A percentile compares a stretch with the other conserved stretches of the same genome.
These are phyloP conservation scores for Hoplodrina blanda DNA, from an alignment of 2,888 invertebrate species.

Conservation along the genomic window DNA sequence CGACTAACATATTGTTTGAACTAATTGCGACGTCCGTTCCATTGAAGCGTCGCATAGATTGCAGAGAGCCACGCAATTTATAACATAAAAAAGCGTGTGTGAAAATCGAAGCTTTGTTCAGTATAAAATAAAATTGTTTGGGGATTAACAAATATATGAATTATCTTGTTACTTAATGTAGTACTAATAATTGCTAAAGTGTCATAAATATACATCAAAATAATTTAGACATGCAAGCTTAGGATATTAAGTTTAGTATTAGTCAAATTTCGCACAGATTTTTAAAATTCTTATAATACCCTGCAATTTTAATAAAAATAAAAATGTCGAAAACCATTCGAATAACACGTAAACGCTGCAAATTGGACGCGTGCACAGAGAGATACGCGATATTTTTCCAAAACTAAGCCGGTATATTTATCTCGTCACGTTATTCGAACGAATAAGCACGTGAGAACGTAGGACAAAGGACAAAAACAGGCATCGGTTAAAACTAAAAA, in stretches of 20 bases:
- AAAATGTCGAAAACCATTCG: conserved; percentile 18
- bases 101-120: conserved; percentile 31
- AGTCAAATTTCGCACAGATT: conserved; percentile 10
- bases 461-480: conserved; percentile 74
- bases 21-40: conserved; percentile 76
- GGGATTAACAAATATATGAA: conserved; percentile 5
- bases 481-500: conserved; percentile 72
- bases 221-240: too few species aligned
- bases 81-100: conserved; percentile 59
- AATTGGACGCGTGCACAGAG: conserved; percentile 56
- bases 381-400: conserved; percentile 56
- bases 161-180: too few species aligned
- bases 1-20: conserved; percentile 71
- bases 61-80: conserved; percentile 69
- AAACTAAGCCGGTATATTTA: conserved; percentile 71
- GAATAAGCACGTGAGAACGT: conserved; percentile 70
- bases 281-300: conserved; percentile 4
- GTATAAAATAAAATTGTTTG: conserved; percentile 9
- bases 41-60: conserved; percentile 70
- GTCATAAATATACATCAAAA: background rate
- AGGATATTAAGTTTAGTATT: background rate
- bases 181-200: background rate
- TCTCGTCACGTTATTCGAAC: conserved; percentile 73
- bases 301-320: conserved; percentile 5
- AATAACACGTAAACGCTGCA: conserved; percentile 25